phyloP scores from a whole-genome alignment of 2,888 invertebrate species.

The Omphaloscelis lunosa region DNA sequence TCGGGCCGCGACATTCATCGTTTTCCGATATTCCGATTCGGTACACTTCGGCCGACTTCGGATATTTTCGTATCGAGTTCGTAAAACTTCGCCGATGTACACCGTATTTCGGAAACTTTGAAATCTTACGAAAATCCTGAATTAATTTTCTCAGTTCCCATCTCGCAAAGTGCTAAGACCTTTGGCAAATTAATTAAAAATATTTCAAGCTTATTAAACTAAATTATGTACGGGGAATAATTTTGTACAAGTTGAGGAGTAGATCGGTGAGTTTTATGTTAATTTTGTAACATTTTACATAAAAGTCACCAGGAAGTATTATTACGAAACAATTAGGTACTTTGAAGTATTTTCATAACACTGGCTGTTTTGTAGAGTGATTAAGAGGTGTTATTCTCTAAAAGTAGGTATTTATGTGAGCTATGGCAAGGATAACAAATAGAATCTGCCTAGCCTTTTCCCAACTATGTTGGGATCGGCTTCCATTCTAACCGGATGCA shows the following conservation, averaged over 20 bases:
- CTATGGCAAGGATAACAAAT: not conserved
- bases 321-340: slow-evolving; percentile 41
- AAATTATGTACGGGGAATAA: slow-evolving; percentile 53
- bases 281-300: slow-evolving; percentile 46
- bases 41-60: slow-evolving; percentile 58
- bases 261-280: slow-evolving; percentile 52
- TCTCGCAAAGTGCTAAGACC: slow-evolving; percentile 59
- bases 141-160: slow-evolving; percentile 49
- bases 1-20: slow-evolving; percentile 68
- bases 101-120: slow-evolving; percentile 53
- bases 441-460: no score
- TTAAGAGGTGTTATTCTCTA: slow-evolving; percentile 21
- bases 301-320: slow-evolving; percentile 47
- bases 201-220: slow-evolving; percentile 62
- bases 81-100: slow-evolving; percentile 42
- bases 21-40: slow-evolving; percentile 74
- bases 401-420: not conserved
- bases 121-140: slow-evolving; percentile 57
- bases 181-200: slow-evolving; percentile 63
- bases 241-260: slow-evolving; percentile 41
- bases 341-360: slow-evolving; percentile 21
- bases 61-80: slow-evolving; percentile 38
- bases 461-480: no score
- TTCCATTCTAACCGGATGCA: no score
- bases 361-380: slow-evolving; percentile 1